phyloP scores from a whole-genome alignment of 2,113 vertebrate genomes.

The Rhea pennata region DNA sequence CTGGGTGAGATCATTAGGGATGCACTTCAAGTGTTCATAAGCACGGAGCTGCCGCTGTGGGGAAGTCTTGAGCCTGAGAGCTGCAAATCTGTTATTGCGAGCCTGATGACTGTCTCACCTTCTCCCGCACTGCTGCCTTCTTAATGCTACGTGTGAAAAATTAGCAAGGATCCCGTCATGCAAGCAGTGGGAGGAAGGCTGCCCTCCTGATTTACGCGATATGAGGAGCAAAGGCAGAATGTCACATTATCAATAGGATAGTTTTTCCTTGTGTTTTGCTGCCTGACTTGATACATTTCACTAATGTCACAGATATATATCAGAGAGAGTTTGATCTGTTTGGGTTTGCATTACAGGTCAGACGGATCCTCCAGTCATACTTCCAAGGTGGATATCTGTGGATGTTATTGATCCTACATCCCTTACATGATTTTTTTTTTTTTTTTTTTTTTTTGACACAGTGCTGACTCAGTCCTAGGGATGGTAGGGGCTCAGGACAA shows the following conservation, averaged over 20 bases:
- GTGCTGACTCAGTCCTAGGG: neutral
- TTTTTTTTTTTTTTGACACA: no score
- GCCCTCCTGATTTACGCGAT: neutral
- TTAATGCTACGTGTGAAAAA: neutral
- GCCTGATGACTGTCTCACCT: neutral
- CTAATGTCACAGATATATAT: neutral
- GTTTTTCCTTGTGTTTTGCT: neutral
- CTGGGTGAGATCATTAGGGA: neutral
- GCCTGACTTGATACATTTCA: neutral
- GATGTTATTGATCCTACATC: neutral
- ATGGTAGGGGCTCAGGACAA: neutral
- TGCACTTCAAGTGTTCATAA: neutral
- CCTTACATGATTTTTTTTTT: neutral
- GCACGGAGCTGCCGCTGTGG: conserved; percentile 12
- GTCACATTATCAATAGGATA: neutral
- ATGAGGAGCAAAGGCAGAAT: neutral
- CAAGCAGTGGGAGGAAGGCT: neutral
- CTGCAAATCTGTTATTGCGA: neutral
- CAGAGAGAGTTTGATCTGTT: neutral
- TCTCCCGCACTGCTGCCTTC: neutral
- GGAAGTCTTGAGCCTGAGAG: conserved; percentile 44
- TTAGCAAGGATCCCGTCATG: neutral
- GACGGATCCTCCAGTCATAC: neutral
- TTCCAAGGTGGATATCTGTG: neutral
- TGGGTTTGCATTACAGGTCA: neutral